Conservation (phyloP, 2,113 vertebrate genomes). For the Gasterosteus aculeatus region DNA sequence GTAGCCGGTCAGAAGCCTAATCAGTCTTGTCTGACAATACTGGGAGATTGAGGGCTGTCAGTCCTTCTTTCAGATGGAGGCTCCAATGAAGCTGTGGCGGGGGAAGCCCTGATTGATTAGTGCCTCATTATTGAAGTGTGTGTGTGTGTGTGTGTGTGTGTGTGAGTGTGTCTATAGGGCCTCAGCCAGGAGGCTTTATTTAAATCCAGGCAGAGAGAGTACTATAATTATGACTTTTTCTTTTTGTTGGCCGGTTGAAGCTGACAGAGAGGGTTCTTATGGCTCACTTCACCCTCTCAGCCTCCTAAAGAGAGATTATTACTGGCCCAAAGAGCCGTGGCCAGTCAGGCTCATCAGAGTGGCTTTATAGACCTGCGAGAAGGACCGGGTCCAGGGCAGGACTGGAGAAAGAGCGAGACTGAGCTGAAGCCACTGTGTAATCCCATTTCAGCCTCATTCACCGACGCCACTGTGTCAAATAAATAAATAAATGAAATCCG, state of each 20-base stretch:
- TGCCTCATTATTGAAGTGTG: slow-evolving; percentile 79
- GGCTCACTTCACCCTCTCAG: slow-evolving; percentile 78
- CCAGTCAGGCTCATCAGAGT: slow-evolving; percentile 70
- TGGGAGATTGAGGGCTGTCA: slow-evolving; percentile 82
- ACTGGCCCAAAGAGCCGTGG: slow-evolving; percentile 63
- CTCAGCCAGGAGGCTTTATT: slow-evolving; percentile 75
- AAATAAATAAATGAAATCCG: slow-evolving; percentile 38
- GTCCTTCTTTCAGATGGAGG: slow-evolving; percentile 77
- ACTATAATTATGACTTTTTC: slow-evolving; percentile 83
- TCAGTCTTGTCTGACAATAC: slow-evolving; percentile 81
- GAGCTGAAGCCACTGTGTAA: slow-evolving; percentile 63
- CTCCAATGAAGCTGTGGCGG: slow-evolving; percentile 76
- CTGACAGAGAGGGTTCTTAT: slow-evolving; percentile 80
- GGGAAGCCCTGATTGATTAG: slow-evolving; percentile 82
- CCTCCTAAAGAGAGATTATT: slow-evolving; percentile 79
- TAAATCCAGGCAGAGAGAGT: slow-evolving; percentile 73
- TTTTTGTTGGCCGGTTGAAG: slow-evolving; percentile 75
- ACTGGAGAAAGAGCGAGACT: slow-evolving; percentile 37
- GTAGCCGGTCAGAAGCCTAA: slow-evolving; percentile 80
- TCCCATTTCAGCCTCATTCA: slow-evolving; percentile 62
- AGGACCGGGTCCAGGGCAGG: slow-evolving; percentile 53
- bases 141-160: slow-evolving; percentile 53
- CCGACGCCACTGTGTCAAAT: slow-evolving; percentile 54
- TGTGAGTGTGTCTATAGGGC: slow-evolving; percentile 63
- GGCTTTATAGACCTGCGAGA: slow-evolving; percentile 60